Evolutionary conservation across 1,140 invertebrate species (phyloP).

Genomic region (Caenorhabditis brenneri): DNA sequence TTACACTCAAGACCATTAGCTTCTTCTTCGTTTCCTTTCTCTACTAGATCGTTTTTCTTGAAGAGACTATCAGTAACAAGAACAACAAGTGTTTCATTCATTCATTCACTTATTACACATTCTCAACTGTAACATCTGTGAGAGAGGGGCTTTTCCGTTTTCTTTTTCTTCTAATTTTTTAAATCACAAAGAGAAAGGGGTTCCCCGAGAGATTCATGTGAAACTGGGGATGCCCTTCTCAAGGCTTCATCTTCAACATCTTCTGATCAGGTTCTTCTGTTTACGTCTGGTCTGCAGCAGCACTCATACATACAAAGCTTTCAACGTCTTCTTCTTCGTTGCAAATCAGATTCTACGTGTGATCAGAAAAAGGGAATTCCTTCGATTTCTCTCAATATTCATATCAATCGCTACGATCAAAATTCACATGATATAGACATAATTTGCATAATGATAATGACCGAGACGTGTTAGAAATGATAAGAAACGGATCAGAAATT

Average conservation of each 20-base stretch:
- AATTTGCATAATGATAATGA: conserved; percentile 11
- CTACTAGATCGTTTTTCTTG: background rate
- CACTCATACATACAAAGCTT: background rate
- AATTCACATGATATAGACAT: background rate
- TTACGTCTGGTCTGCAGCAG: conserved; percentile 33
- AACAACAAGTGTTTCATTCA: conserved; percentile 20
- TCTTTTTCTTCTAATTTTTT: background rate
- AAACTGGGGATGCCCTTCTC: conserved; percentile 21
- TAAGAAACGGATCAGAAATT: too few relatives aligned
- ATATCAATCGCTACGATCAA: background rate
- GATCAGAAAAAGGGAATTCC: conserved; percentile 1
- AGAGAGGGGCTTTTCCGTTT: conserved; percentile 16
- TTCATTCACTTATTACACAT: conserved; percentile 38
- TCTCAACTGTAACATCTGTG: background rate
- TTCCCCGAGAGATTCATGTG: conserved; percentile 33
- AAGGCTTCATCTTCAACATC: background rate
- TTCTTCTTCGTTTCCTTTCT: background rate
- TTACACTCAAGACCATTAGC: background rate
- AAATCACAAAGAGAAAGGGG: background rate
- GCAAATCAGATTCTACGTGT: conserved; percentile 29
- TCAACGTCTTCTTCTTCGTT: background rate
- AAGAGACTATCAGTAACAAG: conserved; percentile 13
- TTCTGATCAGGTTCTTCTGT: conserved; percentile 26
- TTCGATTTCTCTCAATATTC: background rate
- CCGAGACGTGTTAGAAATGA: too few relatives aligned